Conservation (phyloP, 1,140 invertebrate species). For the Radopholus similis region DNA sequence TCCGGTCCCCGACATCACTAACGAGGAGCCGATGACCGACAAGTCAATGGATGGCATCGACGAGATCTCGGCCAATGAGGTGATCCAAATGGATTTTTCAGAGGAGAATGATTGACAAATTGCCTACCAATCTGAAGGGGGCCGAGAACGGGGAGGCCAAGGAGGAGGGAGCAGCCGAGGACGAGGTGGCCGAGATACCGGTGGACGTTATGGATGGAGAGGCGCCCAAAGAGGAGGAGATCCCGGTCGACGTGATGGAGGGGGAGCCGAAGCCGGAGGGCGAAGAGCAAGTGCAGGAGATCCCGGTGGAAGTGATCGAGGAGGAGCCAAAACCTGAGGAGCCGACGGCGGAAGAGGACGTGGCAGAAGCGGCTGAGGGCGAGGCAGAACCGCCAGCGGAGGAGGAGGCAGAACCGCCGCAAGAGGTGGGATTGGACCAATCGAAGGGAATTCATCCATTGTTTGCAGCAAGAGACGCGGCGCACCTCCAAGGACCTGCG, state of each 20-base stretch:
- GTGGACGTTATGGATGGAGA: slow-evolving; percentile 35
- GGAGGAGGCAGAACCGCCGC: slow-evolving; percentile 8
- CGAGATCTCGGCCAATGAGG: slow-evolving; percentile 39
- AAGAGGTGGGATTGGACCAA: slow-evolving; percentile 10
- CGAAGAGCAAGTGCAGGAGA: slow-evolving; percentile 29
- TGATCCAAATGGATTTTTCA: too few relatives aligned
- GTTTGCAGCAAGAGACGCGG: background rate
- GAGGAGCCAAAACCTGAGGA: too few relatives aligned
- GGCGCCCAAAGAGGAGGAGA: slow-evolving; percentile 28
- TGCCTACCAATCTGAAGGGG: background rate
- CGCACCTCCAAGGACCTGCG: background rate
- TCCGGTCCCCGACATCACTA: slow-evolving; percentile 58
- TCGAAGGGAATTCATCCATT: background rate
- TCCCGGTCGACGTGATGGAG: slow-evolving; percentile 34
- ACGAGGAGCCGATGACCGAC: slow-evolving; percentile 55
- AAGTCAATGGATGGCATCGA: slow-evolving; percentile 58
- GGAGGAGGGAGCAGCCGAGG: slow-evolving; percentile 7
- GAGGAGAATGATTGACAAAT: too few relatives aligned
- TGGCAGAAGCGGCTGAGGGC: slow-evolving; percentile 12
- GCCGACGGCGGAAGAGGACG: slow-evolving; percentile 30
- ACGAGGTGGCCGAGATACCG: slow-evolving; percentile 1
- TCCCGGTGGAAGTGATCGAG: slow-evolving; percentile 34
- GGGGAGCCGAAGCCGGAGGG: too few relatives aligned
- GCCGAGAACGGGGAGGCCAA: background rate
- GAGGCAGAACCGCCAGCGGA: slow-evolving; percentile 9